Evolutionary conservation across 2,888 invertebrate genomes (phyloP), one percentile per base, ranked within the genome.

Genomic region (Sclerodermus sp.): DNA sequence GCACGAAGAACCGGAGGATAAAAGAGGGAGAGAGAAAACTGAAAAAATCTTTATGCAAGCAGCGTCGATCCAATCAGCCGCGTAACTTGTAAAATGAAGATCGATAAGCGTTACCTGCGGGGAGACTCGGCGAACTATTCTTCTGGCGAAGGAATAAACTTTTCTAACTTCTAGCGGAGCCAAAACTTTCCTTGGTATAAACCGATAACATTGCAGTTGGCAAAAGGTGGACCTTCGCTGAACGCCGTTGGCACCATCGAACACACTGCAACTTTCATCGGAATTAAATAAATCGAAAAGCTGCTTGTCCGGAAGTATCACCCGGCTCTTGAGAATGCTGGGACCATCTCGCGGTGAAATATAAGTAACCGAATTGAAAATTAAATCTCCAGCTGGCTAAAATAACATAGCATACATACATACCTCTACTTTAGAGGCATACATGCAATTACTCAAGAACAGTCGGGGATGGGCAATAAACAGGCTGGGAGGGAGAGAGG

Each of bases 181-280:
- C 37, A 37, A 43, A 53, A 55, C 37, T 55, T 43, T 32, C 9
- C 36, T 16, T 30, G 17, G 49, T 45, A 42, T 50, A 57, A 55
- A 47, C 47, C 43, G 55, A 60, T 60, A 60, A 60, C 49, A 48
- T 46, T 51, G 41, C 47, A 60, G 47, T 51, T 45, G 53, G 42
- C 60, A 51, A 51, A 42, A 54, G 43, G 37, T 14, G 32, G 23
- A 13, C 12, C 42, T n/a, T 14, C 32, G 32, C 17, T 52, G 34
- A 42, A 32, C 36, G 32, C 31, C 12, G 36, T 36, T 45, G 46
- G 37, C 45, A 40, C 15, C 36, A 37, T 16, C 15, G 13, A 23
- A 23, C 23, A 23, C 23, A 23, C 23, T 8, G 23, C 18, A 49
- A 49, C 49, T 53, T 45, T 37, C 17, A 12, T 18, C 16, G 15